Conservation (phyloP, 2,113 vertebrate species). For the Callopanchax toddi region DNA sequence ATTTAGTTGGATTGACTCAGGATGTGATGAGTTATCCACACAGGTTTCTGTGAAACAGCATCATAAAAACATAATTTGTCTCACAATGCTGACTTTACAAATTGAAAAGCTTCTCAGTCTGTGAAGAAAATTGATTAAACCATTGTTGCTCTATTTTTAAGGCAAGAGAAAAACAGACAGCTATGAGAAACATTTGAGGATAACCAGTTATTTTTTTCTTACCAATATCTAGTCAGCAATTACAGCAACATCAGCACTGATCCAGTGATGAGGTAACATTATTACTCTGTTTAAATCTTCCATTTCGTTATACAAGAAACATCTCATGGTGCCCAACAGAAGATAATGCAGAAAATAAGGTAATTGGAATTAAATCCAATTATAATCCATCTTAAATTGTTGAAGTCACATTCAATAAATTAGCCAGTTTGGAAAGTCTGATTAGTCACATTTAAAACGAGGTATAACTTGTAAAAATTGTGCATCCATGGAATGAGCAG, state of each 20-base stretch:
- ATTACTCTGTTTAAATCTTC: background rate
- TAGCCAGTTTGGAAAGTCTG: too few species aligned
- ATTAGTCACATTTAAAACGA: too few species aligned
- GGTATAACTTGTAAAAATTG: too few species aligned
- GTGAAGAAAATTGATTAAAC: background rate
- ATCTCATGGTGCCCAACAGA: background rate
- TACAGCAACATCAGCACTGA: slow-evolving; percentile 5
- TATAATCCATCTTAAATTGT: too few species aligned
- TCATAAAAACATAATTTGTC: background rate
- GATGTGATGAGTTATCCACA: slow-evolving; percentile 4
- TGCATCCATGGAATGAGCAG: too few species aligned
- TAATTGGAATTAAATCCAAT: too few species aligned
- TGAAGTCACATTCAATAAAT: too few species aligned
- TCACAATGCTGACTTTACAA: background rate
- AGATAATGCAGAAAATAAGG: background rate
- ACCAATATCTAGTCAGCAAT: background rate
- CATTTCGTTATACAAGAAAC: background rate
- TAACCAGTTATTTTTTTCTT: background rate
- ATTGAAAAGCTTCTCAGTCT: background rate
- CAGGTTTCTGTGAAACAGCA: background rate
- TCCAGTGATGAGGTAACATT: slow-evolving; percentile 1
- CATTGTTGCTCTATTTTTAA: background rate
- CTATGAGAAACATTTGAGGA: slow-evolving; percentile 2
- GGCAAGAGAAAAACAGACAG: background rate
- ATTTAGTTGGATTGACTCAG: slow-evolving; percentile 17